These are phyloP conservation scores for Acropternis orthonyx DNA, from an alignment of 2,797 vertebrate species.

Conservation along the genomic window DNA sequence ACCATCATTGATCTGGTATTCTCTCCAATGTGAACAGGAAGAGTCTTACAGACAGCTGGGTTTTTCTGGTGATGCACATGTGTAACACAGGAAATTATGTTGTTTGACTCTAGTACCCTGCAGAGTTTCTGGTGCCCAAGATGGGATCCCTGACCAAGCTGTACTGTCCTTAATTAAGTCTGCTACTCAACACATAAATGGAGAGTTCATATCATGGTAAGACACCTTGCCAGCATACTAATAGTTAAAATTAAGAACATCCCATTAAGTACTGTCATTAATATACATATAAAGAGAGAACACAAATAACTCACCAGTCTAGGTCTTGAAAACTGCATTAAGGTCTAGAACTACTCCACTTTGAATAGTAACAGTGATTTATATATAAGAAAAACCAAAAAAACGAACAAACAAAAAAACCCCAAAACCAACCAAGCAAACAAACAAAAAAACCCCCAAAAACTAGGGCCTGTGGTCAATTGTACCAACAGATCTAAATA, in stretches of 20 bases:
- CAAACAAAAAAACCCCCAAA: no score
- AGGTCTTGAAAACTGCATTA: not conserved
- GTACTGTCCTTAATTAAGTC: not conserved
- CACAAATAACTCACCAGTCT: not conserved
- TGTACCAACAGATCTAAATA: not conserved
- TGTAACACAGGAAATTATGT: rapidly evolving
- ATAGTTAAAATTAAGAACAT: not conserved
- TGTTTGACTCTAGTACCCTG: not conserved
- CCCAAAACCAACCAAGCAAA: not conserved
- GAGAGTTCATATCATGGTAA: not conserved
- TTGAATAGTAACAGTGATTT: not conserved
- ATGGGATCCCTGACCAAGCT: not conserved
- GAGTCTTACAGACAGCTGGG: not conserved
- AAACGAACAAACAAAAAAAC: not conserved
- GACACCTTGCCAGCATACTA: not conserved
- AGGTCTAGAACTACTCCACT: not conserved
- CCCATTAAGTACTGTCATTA: not conserved
- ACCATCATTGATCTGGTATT: not conserved
- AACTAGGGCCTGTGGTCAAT: not conserved
- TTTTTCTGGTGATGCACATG: not conserved
- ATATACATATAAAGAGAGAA: not conserved
- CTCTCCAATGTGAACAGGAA: not conserved
- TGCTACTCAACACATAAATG: not conserved
- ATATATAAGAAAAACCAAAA: no score
- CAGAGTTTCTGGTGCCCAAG: not conserved